Conservation (phyloP, 2,888 invertebrate genomes). For the Luperina nickerlii region DNA sequence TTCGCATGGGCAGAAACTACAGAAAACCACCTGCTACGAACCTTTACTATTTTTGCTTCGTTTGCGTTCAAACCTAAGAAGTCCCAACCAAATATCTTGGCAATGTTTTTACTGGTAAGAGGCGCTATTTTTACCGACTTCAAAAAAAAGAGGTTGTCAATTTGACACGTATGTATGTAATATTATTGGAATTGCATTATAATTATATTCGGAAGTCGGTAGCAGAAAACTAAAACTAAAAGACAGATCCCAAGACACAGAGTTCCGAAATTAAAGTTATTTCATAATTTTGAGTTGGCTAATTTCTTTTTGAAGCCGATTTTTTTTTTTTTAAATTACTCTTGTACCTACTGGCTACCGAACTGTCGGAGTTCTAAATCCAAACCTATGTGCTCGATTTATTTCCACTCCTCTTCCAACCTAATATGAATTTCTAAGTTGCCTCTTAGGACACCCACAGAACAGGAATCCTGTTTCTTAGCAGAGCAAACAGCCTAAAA, state of each 20-base stretch:
- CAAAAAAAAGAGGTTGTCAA: too few species aligned
- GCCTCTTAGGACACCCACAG: neutral
- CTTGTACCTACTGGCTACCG: neutral
- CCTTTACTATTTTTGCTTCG: neutral
- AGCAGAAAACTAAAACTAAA: too few species aligned
- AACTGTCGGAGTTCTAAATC: neutral
- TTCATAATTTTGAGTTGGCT: too few species aligned
- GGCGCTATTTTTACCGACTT: too few species aligned
- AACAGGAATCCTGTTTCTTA: neutral
- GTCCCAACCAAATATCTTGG: neutral
- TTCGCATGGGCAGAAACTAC: neutral
- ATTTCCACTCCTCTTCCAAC: neutral
- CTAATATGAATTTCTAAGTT: conserved; percentile 15
- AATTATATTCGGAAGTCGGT: too few species aligned
- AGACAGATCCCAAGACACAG: too few species aligned
- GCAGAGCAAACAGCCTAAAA: neutral
- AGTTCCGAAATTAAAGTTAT: too few species aligned
- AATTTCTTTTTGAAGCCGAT: too few species aligned
- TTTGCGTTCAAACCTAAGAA: neutral
- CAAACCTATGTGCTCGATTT: neutral
- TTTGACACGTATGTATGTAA: too few species aligned
- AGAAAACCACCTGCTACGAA: neutral
- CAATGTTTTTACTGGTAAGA: neutral
- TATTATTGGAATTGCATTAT: too few species aligned
- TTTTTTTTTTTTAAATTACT: too few species aligned